Evolutionary conservation across 2,113 vertebrate genomes (phyloP), one percentile per base, ranked within the genome.

Genomic region (Panthera tigris): DNA sequence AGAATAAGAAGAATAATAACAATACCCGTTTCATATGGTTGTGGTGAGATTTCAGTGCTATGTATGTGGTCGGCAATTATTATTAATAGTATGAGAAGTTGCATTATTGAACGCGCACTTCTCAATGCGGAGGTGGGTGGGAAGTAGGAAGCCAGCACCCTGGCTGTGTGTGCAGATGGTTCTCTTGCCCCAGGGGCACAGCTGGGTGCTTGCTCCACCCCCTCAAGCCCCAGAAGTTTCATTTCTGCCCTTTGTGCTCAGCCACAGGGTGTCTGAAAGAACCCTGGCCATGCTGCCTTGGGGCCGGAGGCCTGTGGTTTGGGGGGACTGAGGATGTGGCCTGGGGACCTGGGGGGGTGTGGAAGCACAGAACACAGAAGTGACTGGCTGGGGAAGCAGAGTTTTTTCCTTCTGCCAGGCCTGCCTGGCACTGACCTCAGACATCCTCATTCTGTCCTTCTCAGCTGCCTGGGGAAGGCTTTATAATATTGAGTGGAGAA

Each of bases 351-450:
- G 65, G 48, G 83, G 96, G 69, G 0, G 45, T 45, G 45, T 45
- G 45, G 82, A 96, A 97, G 81, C 84, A 91, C 73, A 95, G 85
- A 93, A 91, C 76, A 69, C 45, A 97, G 96, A 97, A 87, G 85
- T 97, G 82, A 86, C 68, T 66, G 68, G 27, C 50, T 81, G 13
- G 65, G 31, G 33, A 82, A 86, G 91, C 15, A 65, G 89, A 84
- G 48, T 90, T 91, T 91, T 86, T 79, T 73, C 52, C 68, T 61
- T 81, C 50, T 61, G 16, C 11, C 45, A 48, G 11, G 18, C 27
- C 74, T 81, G 65, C 21, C 6, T 63, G 48, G 14, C 57, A 66
- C 18, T 80, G 88, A 65, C 87, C 80, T 83, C 91, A 84, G 1
- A 94, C 63, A 52, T 55, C 73, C 61, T 80, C 45, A 33, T 41